Percentiles rank a stretch among this genome's conserved stretches.
Conservation (phyloP, 2,797 vertebrate species). For the Brachyrhaphis roseni region DNA sequence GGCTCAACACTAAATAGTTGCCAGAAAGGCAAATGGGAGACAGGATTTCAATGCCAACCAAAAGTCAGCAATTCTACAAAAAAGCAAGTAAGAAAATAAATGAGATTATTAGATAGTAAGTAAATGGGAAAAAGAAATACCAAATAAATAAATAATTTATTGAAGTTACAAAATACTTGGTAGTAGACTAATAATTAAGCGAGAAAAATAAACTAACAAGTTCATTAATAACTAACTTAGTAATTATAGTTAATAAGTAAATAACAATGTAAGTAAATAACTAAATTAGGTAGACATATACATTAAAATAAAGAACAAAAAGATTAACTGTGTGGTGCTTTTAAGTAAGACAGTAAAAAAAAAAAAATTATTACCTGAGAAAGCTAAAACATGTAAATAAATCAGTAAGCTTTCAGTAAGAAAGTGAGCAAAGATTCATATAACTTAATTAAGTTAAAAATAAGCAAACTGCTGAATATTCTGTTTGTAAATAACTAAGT, state of each 20-base stretch:
- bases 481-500: neutral
- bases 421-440: neutral
- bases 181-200: no score
- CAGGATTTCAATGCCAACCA: neutral
- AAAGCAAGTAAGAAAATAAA: neutral
- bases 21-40: neutral
- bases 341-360: neutral
- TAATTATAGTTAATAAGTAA: neutral
- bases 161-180: no score
- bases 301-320: no score
- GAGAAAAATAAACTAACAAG: no score
- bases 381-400: neutral
- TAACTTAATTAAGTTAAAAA: neutral
- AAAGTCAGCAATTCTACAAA: neutral
- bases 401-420: neutral
- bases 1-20: neutral
- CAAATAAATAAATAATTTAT: no score
- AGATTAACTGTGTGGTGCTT: neutral
- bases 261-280: neutral
- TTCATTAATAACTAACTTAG: neutral
- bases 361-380: neutral
- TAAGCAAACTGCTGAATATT: neutral
- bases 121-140: no score
- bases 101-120: neutral
- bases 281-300: neutral